Base-by-base conservation (phyloP, 2,888 invertebrate species). In the Pristionchus arcanus region DNA sequence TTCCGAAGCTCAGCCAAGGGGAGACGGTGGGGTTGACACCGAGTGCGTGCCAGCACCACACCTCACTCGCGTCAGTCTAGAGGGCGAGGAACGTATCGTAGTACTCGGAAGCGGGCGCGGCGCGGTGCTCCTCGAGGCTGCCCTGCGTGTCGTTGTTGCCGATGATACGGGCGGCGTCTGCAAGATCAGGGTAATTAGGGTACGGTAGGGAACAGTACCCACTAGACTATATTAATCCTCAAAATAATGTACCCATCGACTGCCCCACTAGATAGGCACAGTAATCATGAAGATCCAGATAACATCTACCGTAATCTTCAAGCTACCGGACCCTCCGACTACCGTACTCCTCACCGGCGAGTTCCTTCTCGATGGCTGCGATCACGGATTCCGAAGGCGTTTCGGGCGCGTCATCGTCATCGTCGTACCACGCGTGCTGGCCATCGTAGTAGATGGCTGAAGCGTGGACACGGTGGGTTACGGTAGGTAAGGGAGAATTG, bases 61-160 rank as follows among this genome's bases (percentile, higher is more conserved):
- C 1, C 25, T 5, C 25, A n/a, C 63, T 63, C 25, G 63, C 63
- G 63, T 74, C 74, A 34, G 34, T 28, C 34, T 34, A 74, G 74
- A 34, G 74, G 74, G 34, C 74, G 31, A 25, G n/a, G 19, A 1
- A 31, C 16, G 28, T 19, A 19, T 16, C 16, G 81, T 49, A 81
- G 86, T 91, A 91, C 59, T 37, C 77, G 49, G 91, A 91, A 25
- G 90, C 31, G 83, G 84, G 81, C 3, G 74, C 85, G 66, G 25
- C 31, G 63, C 84, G 87, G 71, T 90, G 90, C 83, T 90, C 90
- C 77, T 77, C 63, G 63, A 63, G 74, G 89, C 90, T 86, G 37
- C 91, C 91, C 55, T 90, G 87, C 13, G 91, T 90, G 34, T 90
- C 90, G 83, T 90, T 91, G 83, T 90, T 91, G 89, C 91, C 91